Evolutionary conservation across 2,888 invertebrate species (phyloP).

Genomic region (Nomada ruficornis): DNA sequence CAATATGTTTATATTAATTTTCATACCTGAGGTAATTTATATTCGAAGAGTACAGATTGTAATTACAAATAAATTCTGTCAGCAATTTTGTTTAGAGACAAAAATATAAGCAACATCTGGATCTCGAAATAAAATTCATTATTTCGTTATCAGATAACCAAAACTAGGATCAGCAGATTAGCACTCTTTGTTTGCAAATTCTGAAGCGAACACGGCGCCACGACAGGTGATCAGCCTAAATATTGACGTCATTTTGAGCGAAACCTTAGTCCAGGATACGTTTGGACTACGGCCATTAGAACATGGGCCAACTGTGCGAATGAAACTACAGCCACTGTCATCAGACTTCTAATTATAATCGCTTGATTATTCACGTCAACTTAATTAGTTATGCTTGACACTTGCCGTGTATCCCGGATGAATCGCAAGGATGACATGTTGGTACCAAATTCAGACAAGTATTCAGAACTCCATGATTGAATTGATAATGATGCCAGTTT

Average conservation of each 20-base stretch:
- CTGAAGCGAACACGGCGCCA: not conserved
- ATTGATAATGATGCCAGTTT: not conserved
- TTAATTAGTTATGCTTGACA: slow-evolving; percentile 34
- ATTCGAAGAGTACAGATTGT: no score
- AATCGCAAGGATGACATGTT: not conserved
- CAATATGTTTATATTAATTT: no score
- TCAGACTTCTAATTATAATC: slow-evolving; percentile 64
- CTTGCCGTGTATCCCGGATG: not conserved
- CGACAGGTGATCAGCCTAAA: slow-evolving; percentile 40
- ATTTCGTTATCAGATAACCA: not conserved
- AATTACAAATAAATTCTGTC: no score
- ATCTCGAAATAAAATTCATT: not conserved
- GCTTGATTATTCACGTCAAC: slow-evolving; percentile 33
- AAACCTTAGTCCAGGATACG: slow-evolving; percentile 37
- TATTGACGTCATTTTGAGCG: slow-evolving; percentile 46
- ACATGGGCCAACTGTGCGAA: slow-evolving; percentile 60
- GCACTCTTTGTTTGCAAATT: slow-evolving; percentile 1
- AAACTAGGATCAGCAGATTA: not conserved
- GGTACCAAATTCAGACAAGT: not conserved
- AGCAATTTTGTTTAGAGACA: not conserved
- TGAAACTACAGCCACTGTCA: slow-evolving; percentile 39
- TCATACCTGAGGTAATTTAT: no score
- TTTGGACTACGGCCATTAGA: slow-evolving; percentile 60
- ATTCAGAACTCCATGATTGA: not conserved
- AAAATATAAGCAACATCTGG: not conserved